Evolutionary conservation across 1,140 invertebrate species (phyloP), one percentile per base, ranked within the genome.

Genomic region (Gonioctena quinquepunctata): DNA sequence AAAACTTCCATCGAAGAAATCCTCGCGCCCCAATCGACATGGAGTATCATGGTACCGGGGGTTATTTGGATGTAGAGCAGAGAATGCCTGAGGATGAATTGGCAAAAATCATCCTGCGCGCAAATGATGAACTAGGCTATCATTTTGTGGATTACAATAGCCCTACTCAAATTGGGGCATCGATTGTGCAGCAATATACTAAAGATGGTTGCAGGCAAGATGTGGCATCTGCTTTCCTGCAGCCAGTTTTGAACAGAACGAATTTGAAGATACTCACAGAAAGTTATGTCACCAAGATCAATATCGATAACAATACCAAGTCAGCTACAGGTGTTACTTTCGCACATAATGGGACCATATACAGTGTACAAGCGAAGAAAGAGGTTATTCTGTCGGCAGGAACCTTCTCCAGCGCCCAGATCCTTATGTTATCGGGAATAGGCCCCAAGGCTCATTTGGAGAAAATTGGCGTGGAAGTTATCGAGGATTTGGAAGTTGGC

Each of bases 321-420:
- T 81, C 85, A 13, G 92, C 90, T 7, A 76, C 85, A 28, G 89
- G 87, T 7, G 86, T 94, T 1, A 84, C 89, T 71, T 89, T 87
- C 50, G 76, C 50, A 8, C 79, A 79, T 83, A 23, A 78, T 76
- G 64, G 82, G 64, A 68, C 77, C 75, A 66, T 82, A 70, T 21
- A 78, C 76, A 66, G 73, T 16, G 81, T 86, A 0, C 71, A 77
- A 28, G 86, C 85, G 8, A 81, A 71, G 4, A 87, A 85, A 73
- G 89, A 91, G 79, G 85, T 91, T 2, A 89, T 91, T 67, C 70
- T 91, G 7, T 85, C 82, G 2, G 85, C 85, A 8, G 87, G 87
- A 33, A 77, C 79, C 4, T 73, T 85, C 0, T 81, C 80, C 54
- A 81, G 84, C 3, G 84, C 87, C 1, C 83, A 87, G 69, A 68